Evolutionary conservation across 2,113 vertebrate species (phyloP), one percentile per base, ranked within the genome.

Genomic region (Corythornis vintsioides): DNA sequence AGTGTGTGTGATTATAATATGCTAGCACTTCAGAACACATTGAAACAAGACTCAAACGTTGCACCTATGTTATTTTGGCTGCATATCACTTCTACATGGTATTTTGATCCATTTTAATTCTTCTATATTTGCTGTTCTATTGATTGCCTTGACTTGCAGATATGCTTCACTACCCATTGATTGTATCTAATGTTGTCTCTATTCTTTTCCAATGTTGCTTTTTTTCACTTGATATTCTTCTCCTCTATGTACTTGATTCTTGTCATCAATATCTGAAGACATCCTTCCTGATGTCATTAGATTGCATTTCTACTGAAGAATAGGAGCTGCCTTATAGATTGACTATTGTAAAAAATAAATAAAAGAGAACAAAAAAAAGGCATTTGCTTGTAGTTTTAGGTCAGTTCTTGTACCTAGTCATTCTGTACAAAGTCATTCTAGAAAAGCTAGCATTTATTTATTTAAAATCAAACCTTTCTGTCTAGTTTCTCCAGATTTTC

Each of bases 181-280:
- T 95, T 83, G 31, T 89, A 96, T 91, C 87, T 93, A 64, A 64
- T 88, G 48, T 92, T 93, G 95, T 92, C 59, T 21, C 47, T 56
- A 43, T 50, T 91, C 43, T 89, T 89, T 94, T 92, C 89, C 85
- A 89, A 31, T 77, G 83, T 69, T 95, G 67, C 70, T 83, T 92
- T 96, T 94, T 96, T 93, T 95, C 89, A 88, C 69, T 94, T 89
- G 75, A 80, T 81, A 88, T 6, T 83, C n/a, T 70, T 79, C 81
- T 92, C 59, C 31, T 93, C 35, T 40, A 45, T 80, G 91, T 89
- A 76, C 67, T 93, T 89, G 79, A 93, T 88, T 93, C 87, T 93
- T 94, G 87, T 85, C 87, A 85, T 91, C 69, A 91, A 38, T 10
- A 38, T 38, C 38, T 38, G 38, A 38, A 38, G 38, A 88, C 16